Conservation (phyloP, 2,888 invertebrate genomes). For the Phengaris alcon region DNA sequence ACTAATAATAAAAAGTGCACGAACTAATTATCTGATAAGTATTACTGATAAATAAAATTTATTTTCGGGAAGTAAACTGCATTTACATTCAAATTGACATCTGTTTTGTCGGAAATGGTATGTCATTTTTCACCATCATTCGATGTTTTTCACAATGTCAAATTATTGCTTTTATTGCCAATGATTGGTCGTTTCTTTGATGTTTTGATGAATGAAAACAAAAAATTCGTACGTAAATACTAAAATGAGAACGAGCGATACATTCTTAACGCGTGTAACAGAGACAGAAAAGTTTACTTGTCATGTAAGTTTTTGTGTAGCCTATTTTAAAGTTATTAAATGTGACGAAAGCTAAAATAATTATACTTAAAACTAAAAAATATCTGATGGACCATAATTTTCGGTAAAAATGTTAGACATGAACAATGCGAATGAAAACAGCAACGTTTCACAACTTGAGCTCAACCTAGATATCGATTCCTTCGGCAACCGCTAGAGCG, state of each 20-base stretch:
- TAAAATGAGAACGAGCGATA: not conserved
- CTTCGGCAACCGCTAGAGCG: constrained; percentile 68
- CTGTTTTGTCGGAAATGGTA: not conserved
- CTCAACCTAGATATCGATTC: constrained; percentile 59
- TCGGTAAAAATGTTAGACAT: not conserved
- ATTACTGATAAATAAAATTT: not conserved
- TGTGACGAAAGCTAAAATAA: not conserved
- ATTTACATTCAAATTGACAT: not conserved
- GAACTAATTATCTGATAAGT: not conserved
- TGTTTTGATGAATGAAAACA: constrained; percentile 25
- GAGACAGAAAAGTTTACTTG: not conserved
- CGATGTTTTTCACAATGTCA: not conserved
- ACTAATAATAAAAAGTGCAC: constrained; percentile 3
- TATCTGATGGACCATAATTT: not conserved
- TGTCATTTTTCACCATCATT: no score
- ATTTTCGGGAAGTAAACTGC: not conserved
- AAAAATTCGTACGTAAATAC: not conserved
- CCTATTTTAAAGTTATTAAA: not conserved
- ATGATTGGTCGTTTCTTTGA: constrained; percentile 5
- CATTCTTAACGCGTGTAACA: not conserved
- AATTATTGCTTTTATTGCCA: not conserved
- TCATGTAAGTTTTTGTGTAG: not conserved
- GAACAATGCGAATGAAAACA: constrained; percentile 19
- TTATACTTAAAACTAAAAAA: not conserved
- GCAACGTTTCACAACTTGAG: constrained; percentile 28